These are phyloP conservation scores for Porites rus DNA, from an alignment of 92 coral and sea anemone species.

Conservation along the genomic window DNA sequence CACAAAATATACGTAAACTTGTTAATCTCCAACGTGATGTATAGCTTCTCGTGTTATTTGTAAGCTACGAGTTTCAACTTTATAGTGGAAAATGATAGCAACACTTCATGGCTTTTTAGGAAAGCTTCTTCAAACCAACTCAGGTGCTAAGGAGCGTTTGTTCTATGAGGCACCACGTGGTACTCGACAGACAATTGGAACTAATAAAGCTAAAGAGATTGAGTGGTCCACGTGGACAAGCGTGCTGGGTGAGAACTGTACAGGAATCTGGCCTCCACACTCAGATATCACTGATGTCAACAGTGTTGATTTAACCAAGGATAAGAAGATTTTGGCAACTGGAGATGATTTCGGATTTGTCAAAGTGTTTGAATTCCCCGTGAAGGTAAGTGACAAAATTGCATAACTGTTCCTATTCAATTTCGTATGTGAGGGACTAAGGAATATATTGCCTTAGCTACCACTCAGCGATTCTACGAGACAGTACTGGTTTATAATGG, in stretches of 20 bases:
- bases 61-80: no score
- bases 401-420: not conserved
- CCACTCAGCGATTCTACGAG: no score
- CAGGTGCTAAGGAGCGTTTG: conserved; percentile 97
- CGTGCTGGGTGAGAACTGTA: conserved; percentile 85
- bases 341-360: conserved; percentile 99
- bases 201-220: conserved; percentile 81
- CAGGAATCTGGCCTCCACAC: conserved; percentile 98
- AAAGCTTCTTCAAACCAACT: conserved; percentile 94
- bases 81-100: no score
- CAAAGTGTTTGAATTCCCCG: conserved; percentile 95
- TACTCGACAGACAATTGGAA: conserved; percentile 85
- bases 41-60: no score
- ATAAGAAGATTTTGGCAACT: conserved; percentile 89
- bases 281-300: conserved; percentile 98
- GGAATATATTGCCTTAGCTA: no score
- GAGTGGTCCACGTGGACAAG: conserved; percentile 98
- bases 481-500: no score
- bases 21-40: no score
- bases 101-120: conserved; percentile 51
- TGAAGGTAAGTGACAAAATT: conserved; percentile 66
- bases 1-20: no score
- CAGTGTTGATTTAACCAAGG: conserved; percentile 88
- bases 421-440: no score
- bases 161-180: conserved; percentile 99